phyloP scores from a whole-genome alignment of 2,888 invertebrate species.

The Chelonus formosanus region DNA sequence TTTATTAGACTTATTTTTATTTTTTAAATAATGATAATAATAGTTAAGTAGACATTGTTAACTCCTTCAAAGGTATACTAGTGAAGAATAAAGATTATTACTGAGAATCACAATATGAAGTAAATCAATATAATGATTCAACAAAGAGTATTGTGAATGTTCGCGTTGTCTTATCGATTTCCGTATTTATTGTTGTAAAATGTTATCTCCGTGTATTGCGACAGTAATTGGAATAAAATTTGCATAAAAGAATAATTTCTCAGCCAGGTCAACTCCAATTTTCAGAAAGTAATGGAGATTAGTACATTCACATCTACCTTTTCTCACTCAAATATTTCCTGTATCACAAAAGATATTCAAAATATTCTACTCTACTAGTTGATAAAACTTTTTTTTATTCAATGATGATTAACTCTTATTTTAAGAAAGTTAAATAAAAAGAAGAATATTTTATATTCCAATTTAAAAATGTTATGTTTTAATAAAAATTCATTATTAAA shows the following conservation, averaged over 20 bases:
- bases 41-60: not conserved
- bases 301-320: slow-evolving; percentile 2
- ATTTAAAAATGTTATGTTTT: no score
- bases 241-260: slow-evolving; percentile 25
- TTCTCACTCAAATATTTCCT: not conserved
- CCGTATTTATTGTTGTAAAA: slow-evolving; percentile 28
- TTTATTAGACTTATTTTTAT: no score
- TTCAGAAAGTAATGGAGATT: slow-evolving; percentile 16
- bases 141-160: slow-evolving; percentile 11
- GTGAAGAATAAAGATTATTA: slow-evolving; percentile 2
- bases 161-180: slow-evolving; percentile 23
- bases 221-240: slow-evolving; percentile 29
- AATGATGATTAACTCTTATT: no score
- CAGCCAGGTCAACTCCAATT: slow-evolving; percentile 25
- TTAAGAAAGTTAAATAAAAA: no score
- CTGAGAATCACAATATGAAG: slow-evolving; percentile 1
- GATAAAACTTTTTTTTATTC: no score
- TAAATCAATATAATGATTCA: slow-evolving; percentile 16
- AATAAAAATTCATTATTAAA: no score
- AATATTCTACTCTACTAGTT: no score
- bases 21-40: no score
- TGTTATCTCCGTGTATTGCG: slow-evolving; percentile 28
- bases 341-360: not conserved
- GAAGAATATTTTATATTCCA: no score
- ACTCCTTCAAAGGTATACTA: slow-evolving; percentile 3